These are phyloP conservation scores for Anodontia alba DNA, from an alignment of 2,888 invertebrate genomes.

Conservation along the genomic window DNA sequence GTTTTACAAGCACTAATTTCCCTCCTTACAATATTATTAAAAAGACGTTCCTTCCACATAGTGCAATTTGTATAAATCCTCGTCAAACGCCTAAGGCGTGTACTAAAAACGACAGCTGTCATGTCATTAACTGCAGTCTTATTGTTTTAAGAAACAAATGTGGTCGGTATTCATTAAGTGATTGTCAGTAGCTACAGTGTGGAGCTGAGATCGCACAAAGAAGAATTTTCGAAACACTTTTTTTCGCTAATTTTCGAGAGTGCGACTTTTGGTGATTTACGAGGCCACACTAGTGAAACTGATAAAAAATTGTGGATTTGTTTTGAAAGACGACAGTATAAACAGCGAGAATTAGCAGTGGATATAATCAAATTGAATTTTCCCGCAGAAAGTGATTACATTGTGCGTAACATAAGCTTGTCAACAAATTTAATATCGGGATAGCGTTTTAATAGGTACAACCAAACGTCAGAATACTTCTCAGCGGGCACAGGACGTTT, in stretches of 20 bases:
- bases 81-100: neutral
- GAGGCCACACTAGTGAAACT: neutral
- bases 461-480: neutral
- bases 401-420: no score
- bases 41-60: no score
- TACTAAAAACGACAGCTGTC: constrained; percentile 1
- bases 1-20: no score
- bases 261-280: neutral
- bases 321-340: neutral
- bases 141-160: constrained; percentile 11
- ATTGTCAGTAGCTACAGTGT: constrained; percentile 2
- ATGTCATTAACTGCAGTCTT: neutral
- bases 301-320: neutral
- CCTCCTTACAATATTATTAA: neutral
- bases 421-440: no score
- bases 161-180: neutral
- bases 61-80: neutral
- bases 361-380: neutral
- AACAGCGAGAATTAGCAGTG: neutral
- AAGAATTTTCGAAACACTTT: neutral
- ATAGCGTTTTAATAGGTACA: neutral
- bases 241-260: neutral
- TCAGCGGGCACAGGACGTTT: no score
- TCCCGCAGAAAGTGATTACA: no score
- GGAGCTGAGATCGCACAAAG: neutral